These are phyloP conservation scores for Taurulus bubalis DNA, from an alignment of 2,113 vertebrate species.

Conservation along the genomic window DNA sequence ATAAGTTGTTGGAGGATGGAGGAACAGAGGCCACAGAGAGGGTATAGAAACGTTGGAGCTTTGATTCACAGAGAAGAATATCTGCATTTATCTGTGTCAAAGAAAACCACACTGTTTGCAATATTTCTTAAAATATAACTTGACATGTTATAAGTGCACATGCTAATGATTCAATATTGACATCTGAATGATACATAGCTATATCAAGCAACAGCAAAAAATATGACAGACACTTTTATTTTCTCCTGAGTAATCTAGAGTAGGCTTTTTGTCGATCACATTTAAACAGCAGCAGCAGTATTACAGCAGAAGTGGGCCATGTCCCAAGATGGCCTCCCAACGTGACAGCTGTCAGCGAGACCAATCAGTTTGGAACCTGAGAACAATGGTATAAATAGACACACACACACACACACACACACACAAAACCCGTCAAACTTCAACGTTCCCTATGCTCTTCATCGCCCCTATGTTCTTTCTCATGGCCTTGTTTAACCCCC, in stretches of 20 bases:
- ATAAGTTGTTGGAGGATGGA: constrained; percentile 44
- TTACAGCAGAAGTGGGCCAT: constrained; percentile 65
- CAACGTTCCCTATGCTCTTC: background rate
- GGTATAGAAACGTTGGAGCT: background rate
- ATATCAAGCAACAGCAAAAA: background rate
- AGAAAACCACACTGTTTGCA: background rate
- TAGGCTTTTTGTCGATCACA: background rate
- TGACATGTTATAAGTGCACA: background rate
- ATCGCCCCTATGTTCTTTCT: background rate
- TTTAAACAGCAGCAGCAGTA: constrained; percentile 25
- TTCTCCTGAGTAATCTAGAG: constrained; percentile 2
- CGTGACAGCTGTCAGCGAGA: constrained; percentile 55
- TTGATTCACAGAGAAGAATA: background rate
- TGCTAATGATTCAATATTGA: background rate
- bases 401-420: background rate
- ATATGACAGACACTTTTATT: background rate
- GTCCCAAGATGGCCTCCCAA: constrained; percentile 63
- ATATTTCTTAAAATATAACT: background rate
- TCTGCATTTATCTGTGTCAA: background rate
- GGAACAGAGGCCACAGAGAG: constrained; percentile 3
- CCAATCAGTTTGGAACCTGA: constrained; percentile 36
- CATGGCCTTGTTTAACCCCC: background rate
- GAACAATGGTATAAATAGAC: constrained; percentile 63
- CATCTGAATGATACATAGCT: background rate
- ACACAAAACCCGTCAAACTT: background rate